Evolutionary conservation across 2,888 invertebrate species (phyloP), one percentile per base, ranked within the genome.

Genomic region (Aleiodes testaceus): DNA sequence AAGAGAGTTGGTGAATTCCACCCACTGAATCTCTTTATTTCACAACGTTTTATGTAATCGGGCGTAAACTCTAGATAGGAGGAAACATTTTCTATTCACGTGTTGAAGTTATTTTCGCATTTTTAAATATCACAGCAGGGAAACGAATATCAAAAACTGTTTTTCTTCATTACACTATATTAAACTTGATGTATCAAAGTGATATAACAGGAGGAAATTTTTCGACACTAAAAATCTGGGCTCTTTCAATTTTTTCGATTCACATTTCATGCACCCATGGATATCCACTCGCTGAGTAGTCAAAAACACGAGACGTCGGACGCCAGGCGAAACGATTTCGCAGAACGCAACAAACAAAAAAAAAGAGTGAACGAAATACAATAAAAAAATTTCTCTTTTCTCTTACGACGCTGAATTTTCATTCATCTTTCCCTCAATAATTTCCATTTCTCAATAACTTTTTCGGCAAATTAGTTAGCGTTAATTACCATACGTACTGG

Each of bases 301-400:
- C 42, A 12, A 44, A 59, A 36, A 9, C 18, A 59, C 7, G 6
- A 45, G 44, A 44, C 63, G 18, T 52, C 18, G 22, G 52, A 18
- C 12, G 20, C 52, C 52, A 52, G 12, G 52, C 52, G 16, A 59
- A 71, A 71, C 69, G 22, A 72, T 71, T 61, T 42, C 16, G 9
- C 61, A 9, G 22, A 22, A 18, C 18, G 20, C 12, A 11, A 22
- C 1, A 66, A 66, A 63, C 63, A 9, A 49, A 42, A 5, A 26
- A 3, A 6, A 36, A 36, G 36, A 36, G 6, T 9, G 1, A 36
- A 36, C 7, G 7, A 6, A 36, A 9, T 36, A 36, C 6, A 36
- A 36, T 36, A 36, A 26, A 2, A 26, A 26, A 1, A 36, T 11
- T 3, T 36, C 2, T 3, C 7, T 36, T 36, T 9, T 36, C 36